A percentile compares a stretch with the other conserved stretches of the same genome.
Conservation (phyloP, 2,113 vertebrate species). For the Halcyon senegalensis region DNA sequence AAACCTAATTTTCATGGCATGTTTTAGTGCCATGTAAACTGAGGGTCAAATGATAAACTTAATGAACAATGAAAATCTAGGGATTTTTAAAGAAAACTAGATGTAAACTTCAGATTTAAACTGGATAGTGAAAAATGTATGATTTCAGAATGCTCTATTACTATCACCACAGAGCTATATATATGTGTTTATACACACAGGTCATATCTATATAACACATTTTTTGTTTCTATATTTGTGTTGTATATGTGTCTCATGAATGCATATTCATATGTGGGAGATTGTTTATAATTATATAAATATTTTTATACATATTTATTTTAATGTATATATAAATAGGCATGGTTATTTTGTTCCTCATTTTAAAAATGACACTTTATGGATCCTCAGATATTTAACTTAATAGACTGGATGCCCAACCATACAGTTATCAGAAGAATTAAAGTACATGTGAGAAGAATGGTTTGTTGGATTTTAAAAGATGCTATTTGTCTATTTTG, state of each 20-base stretch:
- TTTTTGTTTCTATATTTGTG: background rate
- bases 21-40: background rate
- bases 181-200: background rate
- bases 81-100: background rate
- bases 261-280: background rate
- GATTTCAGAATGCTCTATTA: background rate
- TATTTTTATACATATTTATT: background rate
- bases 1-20: background rate
- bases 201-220: background rate
- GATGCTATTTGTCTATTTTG: background rate
- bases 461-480: background rate
- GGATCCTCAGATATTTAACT: background rate
- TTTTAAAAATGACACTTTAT: background rate
- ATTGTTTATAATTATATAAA: background rate
- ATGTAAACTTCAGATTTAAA: background rate
- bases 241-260: background rate
- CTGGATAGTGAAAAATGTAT: background rate
- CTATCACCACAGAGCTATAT: background rate
- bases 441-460: background rate
- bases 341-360: background rate
- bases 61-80: background rate
- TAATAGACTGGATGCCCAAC: background rate
- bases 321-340: background rate
- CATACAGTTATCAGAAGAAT: background rate
- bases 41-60: background rate